Conservation (phyloP, 1,140 invertebrate species). For the Pinna nobilis region DNA sequence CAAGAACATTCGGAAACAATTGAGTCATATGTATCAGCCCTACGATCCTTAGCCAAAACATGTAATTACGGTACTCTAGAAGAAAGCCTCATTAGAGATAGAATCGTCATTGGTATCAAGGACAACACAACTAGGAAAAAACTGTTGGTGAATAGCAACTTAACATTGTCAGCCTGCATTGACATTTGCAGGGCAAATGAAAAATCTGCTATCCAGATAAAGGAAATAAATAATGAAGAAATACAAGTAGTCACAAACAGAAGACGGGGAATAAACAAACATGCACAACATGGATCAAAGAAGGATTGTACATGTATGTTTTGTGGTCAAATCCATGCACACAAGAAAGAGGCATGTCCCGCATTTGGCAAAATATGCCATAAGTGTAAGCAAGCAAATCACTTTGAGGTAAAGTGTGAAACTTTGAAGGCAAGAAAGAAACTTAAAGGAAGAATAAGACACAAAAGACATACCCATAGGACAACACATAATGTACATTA, state of each 20-base stretch:
- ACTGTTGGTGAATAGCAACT: conserved; percentile 22
- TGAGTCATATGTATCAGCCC: conserved; percentile 29
- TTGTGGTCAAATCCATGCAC: conserved; percentile 33
- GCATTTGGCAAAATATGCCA: conserved; percentile 37
- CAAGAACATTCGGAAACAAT: conserved; percentile 40
- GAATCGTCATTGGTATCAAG: conserved; percentile 42
- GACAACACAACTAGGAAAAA: conserved; percentile 25
- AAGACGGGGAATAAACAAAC: neutral
- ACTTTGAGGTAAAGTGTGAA: conserved; percentile 27
- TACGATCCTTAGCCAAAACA: conserved; percentile 31
- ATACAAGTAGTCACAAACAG: neutral
- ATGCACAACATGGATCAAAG: neutral
- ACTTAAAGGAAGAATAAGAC: too few species aligned
- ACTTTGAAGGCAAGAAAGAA: too few species aligned
- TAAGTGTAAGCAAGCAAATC: conserved; percentile 27
- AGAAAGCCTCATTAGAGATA: conserved; percentile 43
- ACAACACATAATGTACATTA: too few species aligned
- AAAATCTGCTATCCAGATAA: conserved; percentile 26
- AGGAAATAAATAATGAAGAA: conserved; percentile 25
- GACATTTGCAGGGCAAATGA: conserved; percentile 40
- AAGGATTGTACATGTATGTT: conserved; percentile 24
- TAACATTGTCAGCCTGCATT: conserved; percentile 23
- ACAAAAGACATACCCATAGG: too few species aligned
- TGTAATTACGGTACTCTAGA: conserved; percentile 41
- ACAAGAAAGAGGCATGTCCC: conserved; percentile 35